Conservation (phyloP, 2,797 vertebrate genomes). For the Psittacula derbiana region DNA sequence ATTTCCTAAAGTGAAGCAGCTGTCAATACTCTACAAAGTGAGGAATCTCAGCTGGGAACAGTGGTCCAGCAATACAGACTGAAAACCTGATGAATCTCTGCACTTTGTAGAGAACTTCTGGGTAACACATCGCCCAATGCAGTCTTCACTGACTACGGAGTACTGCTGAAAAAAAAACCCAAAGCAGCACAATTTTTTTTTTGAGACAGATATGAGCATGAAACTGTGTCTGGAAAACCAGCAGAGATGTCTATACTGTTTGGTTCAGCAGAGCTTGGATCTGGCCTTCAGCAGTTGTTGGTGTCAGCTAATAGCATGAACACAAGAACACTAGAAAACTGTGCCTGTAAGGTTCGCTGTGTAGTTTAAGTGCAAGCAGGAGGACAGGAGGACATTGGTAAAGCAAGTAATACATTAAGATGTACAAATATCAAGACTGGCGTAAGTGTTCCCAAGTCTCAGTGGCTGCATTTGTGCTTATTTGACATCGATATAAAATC, state of each 20-base stretch:
- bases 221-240: not conserved
- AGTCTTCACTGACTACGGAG: not conserved
- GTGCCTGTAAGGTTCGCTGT: not conserved
- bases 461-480: not conserved
- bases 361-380: not conserved
- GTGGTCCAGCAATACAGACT: not conserved
- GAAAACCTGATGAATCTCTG: not conserved
- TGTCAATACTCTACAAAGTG: not conserved
- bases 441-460: not conserved
- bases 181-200: not conserved
- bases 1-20: not conserved
- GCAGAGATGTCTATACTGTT: rapidly evolving
- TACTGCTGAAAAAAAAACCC: not conserved
- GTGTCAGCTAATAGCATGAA: rapidly evolving
- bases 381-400: not conserved
- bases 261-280: not conserved
- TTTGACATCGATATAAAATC: not conserved
- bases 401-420: not conserved
- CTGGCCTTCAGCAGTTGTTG: not conserved
- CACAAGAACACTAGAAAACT: not conserved
- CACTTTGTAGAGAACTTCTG: not conserved
- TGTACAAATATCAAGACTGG: not conserved
- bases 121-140: not conserved
- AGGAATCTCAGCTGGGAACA: not conserved
- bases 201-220: not conserved